Evolutionary conservation across 2,888 invertebrate genomes (phyloP), one percentile per base, ranked within the genome.

Genomic region (Mesorhabditis belari): DNA sequence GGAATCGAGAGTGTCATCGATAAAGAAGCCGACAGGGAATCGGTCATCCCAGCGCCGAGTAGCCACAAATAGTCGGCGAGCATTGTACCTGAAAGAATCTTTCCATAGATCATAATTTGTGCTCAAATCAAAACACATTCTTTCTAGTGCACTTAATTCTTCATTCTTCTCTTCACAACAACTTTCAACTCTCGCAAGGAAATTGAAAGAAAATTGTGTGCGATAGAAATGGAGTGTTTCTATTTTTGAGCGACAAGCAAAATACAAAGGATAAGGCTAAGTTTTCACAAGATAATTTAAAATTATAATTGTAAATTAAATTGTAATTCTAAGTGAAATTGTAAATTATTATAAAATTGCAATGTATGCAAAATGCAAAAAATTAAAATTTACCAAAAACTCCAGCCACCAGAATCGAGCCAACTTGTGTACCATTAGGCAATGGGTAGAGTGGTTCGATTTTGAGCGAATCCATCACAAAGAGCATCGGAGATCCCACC

Each of bases 41-140:
- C 93, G 21, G 95, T 95, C 74, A 95, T 84, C 76, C 93, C 92
- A 76, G 91, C 90, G 56, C 92, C 95, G 90, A 92, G 92, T 52
- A 94, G 85, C 93, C 93, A 94, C 54, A 94, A 84, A 28, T 90
- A 88, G 84, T 95, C 92, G 1, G 91, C 89, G 52, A 95, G 84
- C 58, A 94, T 89, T 23, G 93, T 93, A 58, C 93, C 93, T 71
- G 57, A 60, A 70, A 60, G 12, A 24, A 1, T 29, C 0, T 35
- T n/a, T n/a, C n/a, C n/a, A n/a, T n/a, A n/a, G n/a, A n/a, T n/a
- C n/a, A n/a, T n/a, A n/a, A n/a, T n/a, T n/a, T n/a, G n/a, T n/a
- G n/a, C n/a, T n/a, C n/a, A n/a, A n/a, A n/a, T n/a, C n/a, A n/a
- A n/a, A n/a, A n/a, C n/a, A n/a, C n/a, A n/a, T n/a, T n/a, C n/a